phyloP scores from a whole-genome alignment of 2,113 vertebrate genomes.

The Callocephalon fimbriatum region DNA sequence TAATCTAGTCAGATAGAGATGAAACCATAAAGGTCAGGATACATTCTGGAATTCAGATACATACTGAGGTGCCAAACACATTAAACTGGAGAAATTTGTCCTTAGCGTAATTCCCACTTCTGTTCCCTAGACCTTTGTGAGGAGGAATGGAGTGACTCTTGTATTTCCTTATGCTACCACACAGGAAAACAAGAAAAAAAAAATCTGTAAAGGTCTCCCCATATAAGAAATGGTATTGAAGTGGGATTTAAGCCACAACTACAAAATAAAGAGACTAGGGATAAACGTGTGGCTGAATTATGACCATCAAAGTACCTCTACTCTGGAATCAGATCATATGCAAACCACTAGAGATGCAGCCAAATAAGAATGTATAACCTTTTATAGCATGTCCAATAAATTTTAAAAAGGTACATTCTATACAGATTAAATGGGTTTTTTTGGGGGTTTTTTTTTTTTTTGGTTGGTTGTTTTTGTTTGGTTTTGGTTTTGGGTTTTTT shows the following conservation, averaged over 20 bases:
- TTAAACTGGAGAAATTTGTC: background rate
- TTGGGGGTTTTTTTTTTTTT: background rate
- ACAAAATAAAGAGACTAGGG: background rate
- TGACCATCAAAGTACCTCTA: background rate
- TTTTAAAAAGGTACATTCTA: background rate
- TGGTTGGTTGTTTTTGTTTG: background rate
- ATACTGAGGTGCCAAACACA: slow-evolving; percentile 2
- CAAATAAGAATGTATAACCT: background rate
- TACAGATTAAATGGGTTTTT: background rate
- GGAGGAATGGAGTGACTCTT: background rate
- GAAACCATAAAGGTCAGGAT: slow-evolving; percentile 37
- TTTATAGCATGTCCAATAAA: background rate
- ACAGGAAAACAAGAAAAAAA: background rate
- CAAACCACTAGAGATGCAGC: background rate
- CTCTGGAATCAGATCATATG: background rate
- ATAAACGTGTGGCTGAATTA: background rate
- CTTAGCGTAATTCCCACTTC: background rate
- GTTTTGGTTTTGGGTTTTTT: background rate
- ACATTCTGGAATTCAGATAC: slow-evolving; percentile 26
- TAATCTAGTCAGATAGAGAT: slow-evolving; percentile 2
- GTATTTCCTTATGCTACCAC: background rate
- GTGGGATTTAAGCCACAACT: background rate
- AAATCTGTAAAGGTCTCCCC: background rate
- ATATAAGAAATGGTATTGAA: background rate
- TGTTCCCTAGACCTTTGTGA: background rate